Evolutionary conservation across 2,888 invertebrate species (phyloP), one percentile per base, ranked within the genome.

Genomic region (Carpatolechia fugitivella): DNA sequence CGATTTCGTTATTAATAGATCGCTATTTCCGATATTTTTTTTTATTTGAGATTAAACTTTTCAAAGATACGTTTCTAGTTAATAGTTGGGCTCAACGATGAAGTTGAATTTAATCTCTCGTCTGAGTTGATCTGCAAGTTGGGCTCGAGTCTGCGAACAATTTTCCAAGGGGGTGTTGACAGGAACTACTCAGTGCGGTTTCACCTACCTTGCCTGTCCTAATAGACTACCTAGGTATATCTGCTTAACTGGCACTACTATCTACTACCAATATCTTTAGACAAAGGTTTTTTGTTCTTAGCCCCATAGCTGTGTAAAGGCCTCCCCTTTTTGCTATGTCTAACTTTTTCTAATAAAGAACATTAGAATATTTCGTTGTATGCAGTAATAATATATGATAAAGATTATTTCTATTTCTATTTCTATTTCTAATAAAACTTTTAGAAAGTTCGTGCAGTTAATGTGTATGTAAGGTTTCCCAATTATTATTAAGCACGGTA

Each of bases 141-240:
- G 56, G 58, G 56, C 65, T 72, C 69, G 70, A 75, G 74, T 77
- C 69, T 68, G 70, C 16, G 16, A 80, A 82, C 79, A 80, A 78
- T 80, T 76, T 75, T 49, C 71, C 58, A 62, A 68, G 68, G 73
- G 74, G 75, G 76, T 75, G 77, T 77, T 73, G 74, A 72, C 74
- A 72, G 69, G 72, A 54, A 48, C 54, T 16, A 13, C 18, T 54
- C n/a, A 18, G 6, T 18, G 66, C 69, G 69, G 64, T 66, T 62
- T 35, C 44, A 24, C 24, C 24, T 24, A 24, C 48, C 52, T 31
- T 53, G 18, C 53, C 49, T 49, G 47, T 33, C 4, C 1, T 4
- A 41, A 3, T 41, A 16, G 31, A n/a, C n/a, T n/a, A n/a, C n/a
- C n/a, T n/a, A n/a, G n/a, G n/a, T n/a, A n/a, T n/a, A n/a, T n/a